phyloP scores from a whole-genome alignment of 2,888 invertebrate genomes.

The Beris chalybata region DNA sequence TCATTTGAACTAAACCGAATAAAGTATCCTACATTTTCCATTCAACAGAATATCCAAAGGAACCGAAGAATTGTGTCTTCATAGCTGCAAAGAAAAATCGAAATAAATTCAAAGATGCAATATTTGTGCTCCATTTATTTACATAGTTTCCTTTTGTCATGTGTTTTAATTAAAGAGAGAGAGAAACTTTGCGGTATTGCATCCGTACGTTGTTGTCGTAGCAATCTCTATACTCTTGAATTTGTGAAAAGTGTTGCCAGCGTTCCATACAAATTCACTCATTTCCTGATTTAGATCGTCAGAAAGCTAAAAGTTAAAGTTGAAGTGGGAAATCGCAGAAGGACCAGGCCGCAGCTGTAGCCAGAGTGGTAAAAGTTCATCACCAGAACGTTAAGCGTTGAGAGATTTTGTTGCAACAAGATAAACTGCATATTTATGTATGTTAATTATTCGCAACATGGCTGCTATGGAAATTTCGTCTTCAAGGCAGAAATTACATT shows the following conservation, averaged over 20 bases:
- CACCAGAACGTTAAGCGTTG: neutral
- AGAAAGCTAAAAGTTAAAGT: neutral
- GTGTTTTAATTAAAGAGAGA: conserved; percentile 25
- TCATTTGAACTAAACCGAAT: too few species aligned
- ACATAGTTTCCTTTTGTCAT: conserved; percentile 25
- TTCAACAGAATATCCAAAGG: too few species aligned
- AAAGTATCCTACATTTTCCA: too few species aligned
- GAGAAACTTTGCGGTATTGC: conserved; percentile 27
- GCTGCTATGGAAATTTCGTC: conserved; percentile 36
- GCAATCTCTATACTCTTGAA: neutral
- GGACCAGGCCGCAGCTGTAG: neutral
- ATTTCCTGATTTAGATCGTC: conserved; percentile 15
- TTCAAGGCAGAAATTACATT: conserved; percentile 37
- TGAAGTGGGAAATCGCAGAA: neutral
- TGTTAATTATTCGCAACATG: conserved; percentile 36
- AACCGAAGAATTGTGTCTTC: too few species aligned
- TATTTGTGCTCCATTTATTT: conserved; percentile 24
- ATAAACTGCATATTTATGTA: conserved; percentile 39
- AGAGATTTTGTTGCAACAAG: conserved; percentile 36
- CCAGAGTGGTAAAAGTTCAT: neutral
- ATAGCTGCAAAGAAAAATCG: too few species aligned
- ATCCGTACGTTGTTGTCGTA: conserved; percentile 12
- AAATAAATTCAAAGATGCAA: conserved; percentile 12
- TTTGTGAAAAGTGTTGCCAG: conserved; percentile 10
- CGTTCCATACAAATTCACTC: conserved; percentile 5